phyloP scores from a whole-genome alignment of 2,888 invertebrate species.

The Chrysina gloriosa region DNA sequence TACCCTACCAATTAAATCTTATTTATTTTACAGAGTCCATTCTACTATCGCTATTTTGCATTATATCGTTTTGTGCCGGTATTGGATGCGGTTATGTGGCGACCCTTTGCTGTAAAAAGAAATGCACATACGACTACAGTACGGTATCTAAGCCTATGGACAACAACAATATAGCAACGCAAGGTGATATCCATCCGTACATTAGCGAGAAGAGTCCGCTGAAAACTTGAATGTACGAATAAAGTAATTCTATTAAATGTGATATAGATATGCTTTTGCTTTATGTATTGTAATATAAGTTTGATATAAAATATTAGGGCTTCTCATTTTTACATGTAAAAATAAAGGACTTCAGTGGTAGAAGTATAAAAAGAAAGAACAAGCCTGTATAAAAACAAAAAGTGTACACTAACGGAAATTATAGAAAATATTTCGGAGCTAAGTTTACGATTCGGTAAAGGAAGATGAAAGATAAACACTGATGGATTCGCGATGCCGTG shows the following conservation, averaged over 20 bases:
- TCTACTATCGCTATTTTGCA: too few species aligned
- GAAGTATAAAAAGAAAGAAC: conserved; percentile 8
- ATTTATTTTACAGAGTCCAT: too few species aligned
- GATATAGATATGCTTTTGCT: conserved; percentile 39
- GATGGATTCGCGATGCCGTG: too few species aligned
- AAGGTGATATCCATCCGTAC: conserved; percentile 25
- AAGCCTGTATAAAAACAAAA: conserved; percentile 13
- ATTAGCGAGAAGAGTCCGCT: conserved; percentile 34
- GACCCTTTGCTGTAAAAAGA: too few species aligned
- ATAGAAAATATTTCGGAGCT: too few species aligned
- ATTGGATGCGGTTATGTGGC: too few species aligned
- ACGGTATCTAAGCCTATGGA: conserved; percentile 44
- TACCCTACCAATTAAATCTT: too few species aligned
- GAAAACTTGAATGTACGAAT: conserved; percentile 33
- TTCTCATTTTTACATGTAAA: conserved; percentile 28
- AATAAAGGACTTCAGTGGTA: conserved; percentile 4
- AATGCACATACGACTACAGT: conserved; percentile 43
- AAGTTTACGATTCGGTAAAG: too few species aligned
- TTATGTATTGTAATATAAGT: conserved; percentile 36
- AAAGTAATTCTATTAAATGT: conserved; percentile 36
- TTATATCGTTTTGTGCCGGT: too few species aligned
- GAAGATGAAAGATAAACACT: too few species aligned
- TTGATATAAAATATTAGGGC: conserved; percentile 29
- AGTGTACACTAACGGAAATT: conserved; percentile 13
- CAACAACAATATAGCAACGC: conserved; percentile 46